Evolutionary conservation across 30 jellyfish, hydroid and myxozoan genomes (phyloP).

Genomic region (Aurelia sp.): DNA sequence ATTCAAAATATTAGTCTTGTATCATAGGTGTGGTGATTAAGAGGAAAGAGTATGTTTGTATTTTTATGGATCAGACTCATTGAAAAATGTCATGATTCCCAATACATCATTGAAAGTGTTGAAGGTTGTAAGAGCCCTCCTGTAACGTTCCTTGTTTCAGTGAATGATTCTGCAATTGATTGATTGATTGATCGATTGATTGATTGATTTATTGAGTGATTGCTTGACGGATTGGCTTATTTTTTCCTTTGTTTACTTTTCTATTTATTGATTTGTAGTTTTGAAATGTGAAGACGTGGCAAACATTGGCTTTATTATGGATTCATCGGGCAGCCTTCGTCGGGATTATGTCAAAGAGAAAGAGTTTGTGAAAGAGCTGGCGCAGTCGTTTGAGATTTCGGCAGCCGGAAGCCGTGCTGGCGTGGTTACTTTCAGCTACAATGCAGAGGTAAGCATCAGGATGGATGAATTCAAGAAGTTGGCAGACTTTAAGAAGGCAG

Average conservation of each 20-base stretch:
- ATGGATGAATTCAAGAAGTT: constrained; percentile 25
- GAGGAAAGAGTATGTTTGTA: too few species aligned
- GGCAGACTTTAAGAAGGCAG: constrained; percentile 15
- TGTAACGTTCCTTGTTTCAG: too few species aligned
- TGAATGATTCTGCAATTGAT: too few species aligned
- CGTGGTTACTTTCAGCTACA: constrained; percentile 41
- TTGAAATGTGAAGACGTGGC: constrained; percentile 24
- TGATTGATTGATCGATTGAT: not conserved
- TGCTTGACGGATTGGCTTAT: not conserved
- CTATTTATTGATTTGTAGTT: not conserved
- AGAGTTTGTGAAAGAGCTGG: constrained; percentile 49
- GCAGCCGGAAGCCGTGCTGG: constrained; percentile 39
- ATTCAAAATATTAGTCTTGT: too few species aligned
- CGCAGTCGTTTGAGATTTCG: constrained; percentile 10
- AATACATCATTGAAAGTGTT: too few species aligned
- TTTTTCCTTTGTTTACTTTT: too few species aligned
- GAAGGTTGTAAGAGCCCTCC: too few species aligned
- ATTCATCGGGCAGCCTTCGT: constrained; percentile 70
- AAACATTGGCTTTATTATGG: constrained; percentile 61
- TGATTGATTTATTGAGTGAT: not conserved
- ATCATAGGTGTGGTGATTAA: too few species aligned
- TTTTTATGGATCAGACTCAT: too few species aligned
- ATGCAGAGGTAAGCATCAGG: constrained; percentile 26
- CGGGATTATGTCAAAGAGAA: constrained; percentile 62
- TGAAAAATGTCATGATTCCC: too few species aligned